Percentiles rank a stretch among this genome's conserved stretches.
These are phyloP conservation scores for Drosophila guanche DNA, from an alignment of 1,140 invertebrate species.

Conservation along the genomic window DNA sequence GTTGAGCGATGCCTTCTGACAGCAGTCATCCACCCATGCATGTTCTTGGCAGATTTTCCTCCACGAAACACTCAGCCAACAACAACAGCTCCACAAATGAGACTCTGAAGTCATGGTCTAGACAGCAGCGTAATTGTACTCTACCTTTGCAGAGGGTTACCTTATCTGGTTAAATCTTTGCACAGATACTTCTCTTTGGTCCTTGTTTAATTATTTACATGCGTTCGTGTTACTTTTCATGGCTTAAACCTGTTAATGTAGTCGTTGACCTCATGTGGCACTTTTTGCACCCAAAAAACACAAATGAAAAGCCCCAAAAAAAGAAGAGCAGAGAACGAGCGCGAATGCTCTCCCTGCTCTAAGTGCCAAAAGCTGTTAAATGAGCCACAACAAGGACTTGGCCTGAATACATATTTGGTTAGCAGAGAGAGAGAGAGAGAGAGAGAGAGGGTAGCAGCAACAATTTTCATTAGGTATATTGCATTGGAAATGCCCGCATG, in stretches of 20 bases:
- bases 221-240: conserved; percentile 8
- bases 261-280: conserved; percentile 62
- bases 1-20: too few relatives aligned
- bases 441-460: neutral
- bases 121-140: too few relatives aligned
- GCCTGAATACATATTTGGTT: conserved; percentile 56
- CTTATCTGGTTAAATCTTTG: too few relatives aligned
- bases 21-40: too few relatives aligned
- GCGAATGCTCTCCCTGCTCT: neutral
- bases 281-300: conserved; percentile 25
- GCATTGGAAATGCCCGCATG: conserved; percentile 59
- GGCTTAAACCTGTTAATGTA: conserved; percentile 44
- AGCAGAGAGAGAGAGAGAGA: conserved; percentile 4
- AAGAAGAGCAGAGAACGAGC: conserved; percentile 1
- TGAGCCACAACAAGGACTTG: conserved; percentile 59
- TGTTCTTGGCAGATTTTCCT: too few relatives aligned
- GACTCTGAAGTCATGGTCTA: too few relatives aligned
- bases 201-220: conserved; percentile 25
- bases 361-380: conserved; percentile 70
- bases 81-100: too few relatives aligned
- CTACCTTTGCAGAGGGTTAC: too few relatives aligned
- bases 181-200: too few relatives aligned
- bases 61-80: too few relatives aligned
- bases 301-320: conserved; percentile 5
- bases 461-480: conserved; percentile 39